Evolutionary conservation across 2,888 invertebrate species (phyloP).

Genomic region (Slavum lentiscoides): DNA sequence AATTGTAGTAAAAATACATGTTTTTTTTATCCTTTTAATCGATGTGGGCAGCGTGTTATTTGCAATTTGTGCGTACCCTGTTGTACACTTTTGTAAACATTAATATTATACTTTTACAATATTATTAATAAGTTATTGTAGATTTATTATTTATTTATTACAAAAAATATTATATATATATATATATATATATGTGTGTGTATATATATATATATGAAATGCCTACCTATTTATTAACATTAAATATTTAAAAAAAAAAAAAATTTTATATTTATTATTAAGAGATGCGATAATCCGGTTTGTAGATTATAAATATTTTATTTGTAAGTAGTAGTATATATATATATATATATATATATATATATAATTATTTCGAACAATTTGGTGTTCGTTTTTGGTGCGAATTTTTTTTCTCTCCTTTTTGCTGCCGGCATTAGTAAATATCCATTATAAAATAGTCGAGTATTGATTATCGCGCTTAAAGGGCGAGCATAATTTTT

Average conservation of each 20-base stretch:
- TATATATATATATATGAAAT: neutral
- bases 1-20: no score
- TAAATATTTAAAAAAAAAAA: neutral
- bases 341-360: neutral
- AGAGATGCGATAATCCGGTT: neutral
- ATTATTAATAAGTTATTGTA: conserved; percentile 14
- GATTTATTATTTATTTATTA: conserved; percentile 22
- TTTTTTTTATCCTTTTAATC: no score
- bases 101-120: conserved; percentile 4
- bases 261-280: neutral
- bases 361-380: conserved; percentile 23
- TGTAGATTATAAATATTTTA: conserved; percentile 30
- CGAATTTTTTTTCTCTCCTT: no score
- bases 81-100: no score
- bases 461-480: no score
- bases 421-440: no score
- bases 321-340: conserved; percentile 26
- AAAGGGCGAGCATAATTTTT: no score
- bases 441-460: no score
- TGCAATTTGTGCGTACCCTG: neutral
- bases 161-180: neutral
- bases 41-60: neutral
- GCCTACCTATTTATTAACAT: neutral
- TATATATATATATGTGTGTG: conserved; percentile 3
- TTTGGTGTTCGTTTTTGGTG: neutral